These are phyloP conservation scores for Neelides folsomi DNA, from an alignment of 2,888 invertebrate genomes.

Conservation along the genomic window DNA sequence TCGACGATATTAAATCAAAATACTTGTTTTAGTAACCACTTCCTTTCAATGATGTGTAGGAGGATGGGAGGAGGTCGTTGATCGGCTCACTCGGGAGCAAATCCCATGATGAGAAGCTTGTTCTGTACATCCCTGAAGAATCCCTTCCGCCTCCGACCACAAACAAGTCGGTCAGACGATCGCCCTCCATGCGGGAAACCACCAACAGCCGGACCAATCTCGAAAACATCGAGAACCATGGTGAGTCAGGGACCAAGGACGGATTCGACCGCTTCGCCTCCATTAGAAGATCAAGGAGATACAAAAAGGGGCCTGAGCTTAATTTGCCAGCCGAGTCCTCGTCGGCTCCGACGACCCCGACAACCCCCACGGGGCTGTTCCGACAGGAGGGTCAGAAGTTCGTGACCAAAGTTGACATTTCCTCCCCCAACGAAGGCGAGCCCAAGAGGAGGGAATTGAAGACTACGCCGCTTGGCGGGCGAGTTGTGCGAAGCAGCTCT, in stretches of 20 bases:
- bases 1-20: not conserved
- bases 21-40: not conserved
- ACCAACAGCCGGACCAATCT: not conserved
- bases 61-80: slow-evolving; percentile 48
- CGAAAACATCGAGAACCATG: slow-evolving; percentile 9
- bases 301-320: slow-evolving; percentile 46
- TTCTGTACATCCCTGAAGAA: slow-evolving; percentile 44
- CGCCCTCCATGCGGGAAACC: slow-evolving; percentile 14
- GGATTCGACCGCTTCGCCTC: slow-evolving; percentile 75
- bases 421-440: not conserved
- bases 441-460: not conserved
- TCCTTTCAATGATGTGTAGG: slow-evolving; percentile 38
- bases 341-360: slow-evolving; percentile 9
- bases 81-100: slow-evolving; percentile 45
- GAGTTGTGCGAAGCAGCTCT: not conserved
- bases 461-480: not conserved
- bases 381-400: slow-evolving; percentile 13
- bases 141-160: slow-evolving; percentile 12
- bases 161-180: slow-evolving; percentile 8
- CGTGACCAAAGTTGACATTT: slow-evolving; percentile 19
- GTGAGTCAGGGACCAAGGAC: slow-evolving; percentile 39
- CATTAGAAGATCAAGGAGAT: slow-evolving; percentile 64
- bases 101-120: slow-evolving; percentile 44
- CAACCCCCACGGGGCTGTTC: not conserved
- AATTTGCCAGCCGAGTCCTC: slow-evolving; percentile 23